Evolutionary conservation across 2,113 vertebrate species (phyloP).

Genomic region (Pituophis catenifer): DNA sequence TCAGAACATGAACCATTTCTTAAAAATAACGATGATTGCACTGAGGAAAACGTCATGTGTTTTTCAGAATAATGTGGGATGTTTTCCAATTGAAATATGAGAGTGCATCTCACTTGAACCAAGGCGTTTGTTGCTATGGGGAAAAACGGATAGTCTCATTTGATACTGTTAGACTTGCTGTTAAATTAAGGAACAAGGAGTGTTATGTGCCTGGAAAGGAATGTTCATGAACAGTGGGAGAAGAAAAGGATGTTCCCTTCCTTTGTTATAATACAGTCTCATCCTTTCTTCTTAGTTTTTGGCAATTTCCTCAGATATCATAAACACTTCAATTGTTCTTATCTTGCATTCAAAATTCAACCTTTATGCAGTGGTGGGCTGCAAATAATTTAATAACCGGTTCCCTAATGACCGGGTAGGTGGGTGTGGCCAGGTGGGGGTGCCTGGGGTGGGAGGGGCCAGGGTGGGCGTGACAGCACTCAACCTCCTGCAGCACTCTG

Average conservation of each 20-base stretch:
- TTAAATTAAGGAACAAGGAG: conserved; percentile 43
- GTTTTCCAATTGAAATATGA: conserved; percentile 70
- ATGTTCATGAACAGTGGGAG: conserved; percentile 34
- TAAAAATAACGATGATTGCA: conserved; percentile 59
- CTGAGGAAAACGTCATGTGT: conserved; percentile 71
- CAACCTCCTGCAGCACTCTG: no score
- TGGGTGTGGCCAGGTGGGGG: no score
- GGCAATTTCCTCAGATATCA: background rate
- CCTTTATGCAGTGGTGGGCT: background rate
- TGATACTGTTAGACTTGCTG: conserved; percentile 60
- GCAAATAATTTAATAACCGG: no score
- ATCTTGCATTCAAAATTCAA: background rate
- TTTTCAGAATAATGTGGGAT: conserved; percentile 67
- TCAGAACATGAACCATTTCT: conserved; percentile 62
- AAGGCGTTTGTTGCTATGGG: conserved; percentile 69
- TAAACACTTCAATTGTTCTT: background rate
- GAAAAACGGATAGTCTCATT: conserved; percentile 53
- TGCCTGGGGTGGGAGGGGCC: no score
- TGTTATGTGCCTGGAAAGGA: conserved; percentile 43
- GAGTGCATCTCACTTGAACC: conserved; percentile 62
- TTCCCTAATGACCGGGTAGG: no score
- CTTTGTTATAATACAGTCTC: background rate
- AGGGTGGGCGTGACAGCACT: no score
- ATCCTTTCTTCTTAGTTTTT: background rate
- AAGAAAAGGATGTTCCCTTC: conserved; percentile 23